Conservation (phyloP, 2,888 invertebrate species). For the Philaethria dido region DNA sequence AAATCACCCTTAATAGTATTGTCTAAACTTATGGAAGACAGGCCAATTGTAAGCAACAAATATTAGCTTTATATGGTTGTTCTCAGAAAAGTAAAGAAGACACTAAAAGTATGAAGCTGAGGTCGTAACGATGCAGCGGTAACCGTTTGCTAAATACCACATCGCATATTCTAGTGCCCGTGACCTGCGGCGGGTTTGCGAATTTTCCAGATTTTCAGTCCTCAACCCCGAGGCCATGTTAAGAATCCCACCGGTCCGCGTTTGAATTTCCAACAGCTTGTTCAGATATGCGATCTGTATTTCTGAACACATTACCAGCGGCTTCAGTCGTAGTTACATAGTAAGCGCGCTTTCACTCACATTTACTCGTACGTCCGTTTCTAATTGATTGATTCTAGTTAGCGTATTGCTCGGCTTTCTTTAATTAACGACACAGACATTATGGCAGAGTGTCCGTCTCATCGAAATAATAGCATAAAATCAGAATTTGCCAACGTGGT, state of each 20-base stretch:
- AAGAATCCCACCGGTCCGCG: conserved; percentile 67
- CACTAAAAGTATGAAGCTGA: background rate
- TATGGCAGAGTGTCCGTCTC: background rate
- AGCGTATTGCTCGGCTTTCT: background rate
- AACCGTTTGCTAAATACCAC: conserved; percentile 73
- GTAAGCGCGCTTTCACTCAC: conserved; percentile 18
- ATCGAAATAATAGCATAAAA: background rate
- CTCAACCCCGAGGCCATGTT: conserved; percentile 64
- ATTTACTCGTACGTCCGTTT: conserved; percentile 12
- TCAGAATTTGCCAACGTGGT: too few species aligned
- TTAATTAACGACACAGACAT: background rate
- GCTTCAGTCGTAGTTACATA: conserved; percentile 24
- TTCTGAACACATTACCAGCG: conserved; percentile 42
- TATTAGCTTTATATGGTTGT: background rate
- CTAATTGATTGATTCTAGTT: conserved; percentile 3
- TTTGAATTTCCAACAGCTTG: conserved; percentile 55
- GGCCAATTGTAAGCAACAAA: background rate
- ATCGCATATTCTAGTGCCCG: conserved; percentile 74
- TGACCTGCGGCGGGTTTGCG: conserved; percentile 62
- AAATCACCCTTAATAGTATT: too few species aligned
- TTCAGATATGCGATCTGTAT: conserved; percentile 40
- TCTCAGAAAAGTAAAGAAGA: background rate
- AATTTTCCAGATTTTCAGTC: conserved; percentile 80
- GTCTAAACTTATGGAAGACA: background rate
- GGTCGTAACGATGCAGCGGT: conserved; percentile 41